Evolutionary conservation across 64 coral and sea anemone genomes (phyloP).

Genomic region (Platygyra sinensis): DNA sequence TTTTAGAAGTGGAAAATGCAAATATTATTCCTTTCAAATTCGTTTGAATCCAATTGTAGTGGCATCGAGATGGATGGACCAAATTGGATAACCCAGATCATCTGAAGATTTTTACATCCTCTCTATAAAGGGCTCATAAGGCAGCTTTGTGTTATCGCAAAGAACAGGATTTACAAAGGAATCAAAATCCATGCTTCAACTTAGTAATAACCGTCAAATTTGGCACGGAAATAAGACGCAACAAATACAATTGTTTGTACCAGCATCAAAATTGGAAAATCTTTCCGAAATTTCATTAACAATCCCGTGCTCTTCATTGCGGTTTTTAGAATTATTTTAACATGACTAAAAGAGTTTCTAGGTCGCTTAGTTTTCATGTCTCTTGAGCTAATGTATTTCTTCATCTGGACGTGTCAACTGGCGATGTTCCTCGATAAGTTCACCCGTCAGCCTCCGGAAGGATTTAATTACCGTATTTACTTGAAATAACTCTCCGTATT

Average conservation of each 20-base stretch:
- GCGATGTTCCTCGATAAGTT: slow-evolving; percentile 27
- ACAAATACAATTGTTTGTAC: background rate
- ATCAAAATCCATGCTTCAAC: slow-evolving; percentile 5
- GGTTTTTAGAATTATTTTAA: too few relatives aligned
- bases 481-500: background rate
- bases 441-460: background rate
- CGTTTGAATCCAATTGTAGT: slow-evolving; percentile 43
- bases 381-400: background rate
- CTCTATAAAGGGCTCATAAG: background rate
- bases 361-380: background rate
- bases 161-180: background rate
- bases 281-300: too few relatives aligned
- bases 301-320: too few relatives aligned
- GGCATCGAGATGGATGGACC: slow-evolving; percentile 8
- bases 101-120: slow-evolving; percentile 15
- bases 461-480: background rate
- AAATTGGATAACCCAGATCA: slow-evolving; percentile 51
- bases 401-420: background rate
- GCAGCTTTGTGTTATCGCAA: slow-evolving; percentile 20
- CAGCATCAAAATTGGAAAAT: too few relatives aligned
- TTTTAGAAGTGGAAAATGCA: slow-evolving; percentile 23
- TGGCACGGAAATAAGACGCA: background rate
- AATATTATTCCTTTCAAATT: slow-evolving; percentile 11
- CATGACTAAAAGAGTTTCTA: background rate
- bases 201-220: background rate